A percentile compares a stretch with the other conserved stretches of the same genome.
Conservation (phyloP, 2,888 invertebrate species). For the Agonum fuliginosum region DNA sequence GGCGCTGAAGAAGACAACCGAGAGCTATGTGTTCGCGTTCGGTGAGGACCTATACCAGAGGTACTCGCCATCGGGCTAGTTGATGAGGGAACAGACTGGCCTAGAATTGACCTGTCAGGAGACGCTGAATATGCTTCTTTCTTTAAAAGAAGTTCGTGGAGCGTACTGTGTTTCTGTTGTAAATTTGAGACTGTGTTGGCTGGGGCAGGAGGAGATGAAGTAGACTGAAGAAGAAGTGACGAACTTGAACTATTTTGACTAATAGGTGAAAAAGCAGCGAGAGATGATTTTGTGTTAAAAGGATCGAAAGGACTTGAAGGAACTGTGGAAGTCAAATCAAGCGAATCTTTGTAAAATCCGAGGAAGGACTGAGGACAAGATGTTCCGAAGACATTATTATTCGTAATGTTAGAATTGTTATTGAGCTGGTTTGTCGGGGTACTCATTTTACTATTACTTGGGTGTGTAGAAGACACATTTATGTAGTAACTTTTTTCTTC, state of each 20-base stretch:
- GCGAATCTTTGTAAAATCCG: constrained; percentile 57
- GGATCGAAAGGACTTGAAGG: constrained; percentile 75
- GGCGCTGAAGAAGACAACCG: constrained; percentile 92
- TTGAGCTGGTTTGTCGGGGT: constrained; percentile 64
- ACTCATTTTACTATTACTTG: constrained; percentile 58
- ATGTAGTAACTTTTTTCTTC: constrained; percentile 79
- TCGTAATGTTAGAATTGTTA: constrained; percentile 66
- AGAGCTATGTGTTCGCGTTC: constrained; percentile 74
- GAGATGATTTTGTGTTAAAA: constrained; percentile 67
- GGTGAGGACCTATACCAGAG: constrained; percentile 70
- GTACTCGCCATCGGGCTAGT: constrained; percentile 73
- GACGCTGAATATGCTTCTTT: constrained; percentile 77
- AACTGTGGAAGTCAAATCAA: constrained; percentile 66
- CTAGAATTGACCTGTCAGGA: constrained; percentile 76
- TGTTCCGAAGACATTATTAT: constrained; percentile 66
- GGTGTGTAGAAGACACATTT: constrained; percentile 61
- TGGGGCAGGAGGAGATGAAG: constrained; percentile 68
- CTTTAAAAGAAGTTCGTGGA: constrained; percentile 82
- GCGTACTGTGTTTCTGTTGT: constrained; percentile 72
- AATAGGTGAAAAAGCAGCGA: constrained; percentile 79
- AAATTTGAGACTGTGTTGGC: constrained; percentile 64
- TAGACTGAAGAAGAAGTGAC: constrained; percentile 73
- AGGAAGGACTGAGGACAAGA: constrained; percentile 66
- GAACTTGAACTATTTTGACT: constrained; percentile 80
- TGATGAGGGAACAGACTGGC: constrained; percentile 79